Conservation (phyloP, 2,797 vertebrate species). For the Champsocephalus gunnari region DNA sequence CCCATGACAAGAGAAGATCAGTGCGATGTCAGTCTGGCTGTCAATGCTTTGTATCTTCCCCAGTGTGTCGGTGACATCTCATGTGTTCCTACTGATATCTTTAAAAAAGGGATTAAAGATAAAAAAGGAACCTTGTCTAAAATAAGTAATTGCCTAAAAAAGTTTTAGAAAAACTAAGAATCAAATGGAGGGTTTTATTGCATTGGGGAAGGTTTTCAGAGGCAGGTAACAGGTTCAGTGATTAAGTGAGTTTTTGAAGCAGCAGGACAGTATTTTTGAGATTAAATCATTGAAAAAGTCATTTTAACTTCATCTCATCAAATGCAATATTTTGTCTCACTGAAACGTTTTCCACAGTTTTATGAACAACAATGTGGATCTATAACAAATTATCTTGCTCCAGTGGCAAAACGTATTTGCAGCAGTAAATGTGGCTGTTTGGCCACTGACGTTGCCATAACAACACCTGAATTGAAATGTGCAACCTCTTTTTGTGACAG, state of each 20-base stretch:
- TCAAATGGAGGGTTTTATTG: not conserved
- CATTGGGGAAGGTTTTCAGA: not conserved
- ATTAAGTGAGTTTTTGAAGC: not conserved
- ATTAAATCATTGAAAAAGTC: not conserved
- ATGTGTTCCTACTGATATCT: constrained; percentile 1
- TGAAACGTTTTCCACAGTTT: not conserved
- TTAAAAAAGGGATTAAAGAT: not conserved
- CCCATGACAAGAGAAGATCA: not conserved
- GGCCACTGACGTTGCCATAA: too few species aligned
- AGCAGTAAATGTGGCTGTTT: too few species aligned
- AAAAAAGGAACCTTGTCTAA: not conserved
- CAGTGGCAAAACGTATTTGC: not conserved
- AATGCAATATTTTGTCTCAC: not conserved
- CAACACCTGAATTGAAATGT: too few species aligned
- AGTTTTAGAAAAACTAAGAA: not conserved
- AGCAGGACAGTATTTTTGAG: not conserved
- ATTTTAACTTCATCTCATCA: not conserved
- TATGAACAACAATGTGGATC: not conserved
- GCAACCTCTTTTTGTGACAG: too few species aligned
- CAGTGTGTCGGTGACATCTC: not conserved
- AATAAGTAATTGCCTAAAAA: not conserved
- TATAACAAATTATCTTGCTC: not conserved
- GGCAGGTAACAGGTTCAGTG: not conserved
- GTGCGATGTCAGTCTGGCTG: not conserved
- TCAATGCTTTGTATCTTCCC: constrained; percentile 9